Evolutionary conservation across 1,140 invertebrate genomes (phyloP), one percentile per base, ranked within the genome.

Genomic region (Diplogasteroides magnus): DNA sequence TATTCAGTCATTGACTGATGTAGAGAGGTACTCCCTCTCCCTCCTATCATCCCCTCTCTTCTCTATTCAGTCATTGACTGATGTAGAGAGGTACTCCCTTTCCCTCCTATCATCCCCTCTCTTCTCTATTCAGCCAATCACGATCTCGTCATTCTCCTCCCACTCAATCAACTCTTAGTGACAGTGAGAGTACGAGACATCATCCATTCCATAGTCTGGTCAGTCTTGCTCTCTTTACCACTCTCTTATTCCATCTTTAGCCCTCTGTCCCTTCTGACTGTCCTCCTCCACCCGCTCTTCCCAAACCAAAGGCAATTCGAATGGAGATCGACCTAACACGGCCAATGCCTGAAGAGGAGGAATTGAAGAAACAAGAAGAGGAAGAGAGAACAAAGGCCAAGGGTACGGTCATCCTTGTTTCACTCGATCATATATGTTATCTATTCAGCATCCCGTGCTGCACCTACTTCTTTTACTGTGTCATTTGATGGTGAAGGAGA

Each of bases 321-420:
- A 68, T 68, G 66, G 66, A 68, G 48, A 68, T 68, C 29, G 66
- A 68, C 58, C 62, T 68, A 15, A 61, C 65, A 13, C 11, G 15
- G 0, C 31, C 59, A 61, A 26, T 29, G 25, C 59, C 28, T 14
- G 25, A 61, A 61, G 59, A 61, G 59, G 59, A 61, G 23, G 25
- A 61, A 29, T 26, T 26, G 28, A 25, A 15, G 15, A 61, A 56
- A 56, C 15, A 3, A 23, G 64, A 32, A 27, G 48, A 37, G 31
- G 64, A 37, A 65, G 48, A 55, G 32, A n/a, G 48, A 26, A n/a
- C 2, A 2, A 19, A 31, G 25, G 64, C 37, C 15, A 65, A 65
- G 48, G 14, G 64, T 65, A 55, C 31, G 6, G 2, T 63, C 64
- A 63, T 65, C 48, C 13, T 14, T 23, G 23, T 65, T 37, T 31